phyloP scores from a whole-genome alignment of 2,888 invertebrate genomes.

The Drosophila koepferae region DNA sequence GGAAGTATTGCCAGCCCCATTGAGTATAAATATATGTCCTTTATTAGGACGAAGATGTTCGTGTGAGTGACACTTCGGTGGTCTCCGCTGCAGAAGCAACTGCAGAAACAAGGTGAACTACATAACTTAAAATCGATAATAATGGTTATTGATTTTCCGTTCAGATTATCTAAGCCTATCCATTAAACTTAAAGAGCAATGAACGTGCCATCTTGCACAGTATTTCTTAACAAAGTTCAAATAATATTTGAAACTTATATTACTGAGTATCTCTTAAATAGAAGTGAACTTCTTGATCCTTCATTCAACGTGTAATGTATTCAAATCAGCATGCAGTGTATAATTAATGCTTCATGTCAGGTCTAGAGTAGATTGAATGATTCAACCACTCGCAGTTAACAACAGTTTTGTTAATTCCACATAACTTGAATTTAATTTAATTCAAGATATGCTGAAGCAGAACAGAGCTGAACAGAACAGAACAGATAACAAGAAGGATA shows the following conservation, averaged over 20 bases:
- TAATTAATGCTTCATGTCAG: constrained; percentile 3
- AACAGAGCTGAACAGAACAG: constrained; percentile 6
- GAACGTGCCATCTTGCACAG: background rate
- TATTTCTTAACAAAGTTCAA: background rate
- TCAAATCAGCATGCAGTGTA: constrained; percentile 39
- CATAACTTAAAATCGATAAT: background rate
- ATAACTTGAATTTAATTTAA: constrained; percentile 55
- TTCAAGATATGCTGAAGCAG: constrained; percentile 22
- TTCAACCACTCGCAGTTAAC: constrained; percentile 41
- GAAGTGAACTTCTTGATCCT: background rate
- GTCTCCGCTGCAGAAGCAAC: background rate
- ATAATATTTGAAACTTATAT: background rate
- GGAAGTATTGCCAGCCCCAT: background rate
- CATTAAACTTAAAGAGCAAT: background rate
- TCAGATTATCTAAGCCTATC: background rate
- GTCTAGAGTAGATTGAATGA: constrained; percentile 10
- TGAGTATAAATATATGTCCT: background rate
- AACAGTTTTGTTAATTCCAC: constrained; percentile 65
- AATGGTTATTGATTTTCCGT: background rate
- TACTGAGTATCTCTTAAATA: too few species aligned
- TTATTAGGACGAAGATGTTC: background rate
- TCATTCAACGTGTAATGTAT: constrained; percentile 18
- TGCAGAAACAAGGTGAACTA: background rate
- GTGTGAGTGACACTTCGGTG: background rate
- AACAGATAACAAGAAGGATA: constrained; percentile 40